Evolutionary conservation across 2,113 vertebrate genomes (phyloP).

Genomic region (Hipposideros armiger): DNA sequence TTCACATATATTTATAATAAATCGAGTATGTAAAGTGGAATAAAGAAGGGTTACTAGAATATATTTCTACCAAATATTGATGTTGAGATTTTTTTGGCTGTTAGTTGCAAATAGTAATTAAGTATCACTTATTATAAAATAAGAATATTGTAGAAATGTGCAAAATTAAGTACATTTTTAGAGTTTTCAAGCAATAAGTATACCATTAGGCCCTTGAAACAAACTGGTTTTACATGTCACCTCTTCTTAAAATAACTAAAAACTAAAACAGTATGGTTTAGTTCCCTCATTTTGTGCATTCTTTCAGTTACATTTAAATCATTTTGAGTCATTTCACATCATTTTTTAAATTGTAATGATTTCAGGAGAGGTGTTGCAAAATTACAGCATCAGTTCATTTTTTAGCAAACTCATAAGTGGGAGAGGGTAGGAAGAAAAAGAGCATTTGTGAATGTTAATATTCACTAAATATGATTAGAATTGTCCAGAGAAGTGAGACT

Average conservation of each 20-base stretch:
- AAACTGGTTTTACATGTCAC: neutral
- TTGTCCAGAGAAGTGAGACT: neutral
- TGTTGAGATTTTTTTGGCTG: neutral
- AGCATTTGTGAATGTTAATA: neutral
- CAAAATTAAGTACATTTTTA: neutral
- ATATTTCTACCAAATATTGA: neutral
- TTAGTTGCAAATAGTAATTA: neutral
- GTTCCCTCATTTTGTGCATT: neutral
- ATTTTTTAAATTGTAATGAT: neutral
- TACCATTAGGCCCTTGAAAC: neutral
- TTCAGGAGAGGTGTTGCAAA: neutral
- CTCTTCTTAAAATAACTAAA: constrained; percentile 34
- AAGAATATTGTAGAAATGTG: neutral
- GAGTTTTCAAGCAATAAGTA: neutral
- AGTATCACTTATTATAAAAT: neutral
- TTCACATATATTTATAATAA: neutral
- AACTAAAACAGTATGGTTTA: neutral
- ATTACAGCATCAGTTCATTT: neutral
- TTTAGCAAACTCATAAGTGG: neutral
- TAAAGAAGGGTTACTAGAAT: neutral
- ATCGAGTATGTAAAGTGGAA: neutral
- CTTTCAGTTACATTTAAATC: constrained; percentile 19
- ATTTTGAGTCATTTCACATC: neutral
- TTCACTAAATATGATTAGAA: neutral
- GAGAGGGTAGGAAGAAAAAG: neutral